Evolutionary conservation across 2,797 vertebrate genomes (phyloP), one percentile per base, ranked within the genome.

Genomic region (Phylloscopus collybita): DNA sequence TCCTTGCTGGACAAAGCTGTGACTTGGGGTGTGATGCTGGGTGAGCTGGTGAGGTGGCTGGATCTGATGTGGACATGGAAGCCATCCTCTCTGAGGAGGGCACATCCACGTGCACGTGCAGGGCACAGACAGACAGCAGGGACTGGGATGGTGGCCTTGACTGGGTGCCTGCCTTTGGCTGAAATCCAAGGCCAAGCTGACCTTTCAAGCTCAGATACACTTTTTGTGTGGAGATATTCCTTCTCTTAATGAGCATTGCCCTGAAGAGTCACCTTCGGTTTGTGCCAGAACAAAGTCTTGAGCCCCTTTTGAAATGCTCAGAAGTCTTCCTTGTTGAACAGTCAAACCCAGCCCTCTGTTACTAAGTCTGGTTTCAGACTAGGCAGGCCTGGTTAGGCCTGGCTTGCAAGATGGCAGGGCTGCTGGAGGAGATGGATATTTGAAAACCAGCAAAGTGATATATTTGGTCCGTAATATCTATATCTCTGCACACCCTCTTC

Each of bases 1-100:
- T 49, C 45, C 36, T 78, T 0, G 0, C 26, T 66, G 57, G 29
- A 57, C 34, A 51, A 59, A 62, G 53, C 42, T 1, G 0, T 42
- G 13, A 23, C 18, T 34, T 27, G 17, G 12, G 5, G 3, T 29
- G 5, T 67, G 40, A 32, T 44, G 42, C 36, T 10, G 22, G 36
- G 11, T 30, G 49, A 5, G 69, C 40, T 65, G 49, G 40, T 62
- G 72, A 19, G 12, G 4, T 14, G 32, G 19, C 34, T 47, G 27
- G 36, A 40, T 23, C 36, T 23, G 19, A 20, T 3, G 25, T 29
- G 32, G 36, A 4, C 10, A 6, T 15, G 40, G 29, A 20, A 73
- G 19, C 54, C 14, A 9, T 12, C 10, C 18, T 70, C 20, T 51
- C 17, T 42, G 65, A n/a, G 62, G 38, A 0, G 11, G 17, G 30